Conservation (phyloP, 2,888 invertebrate species). For the Adineta ricciae region DNA sequence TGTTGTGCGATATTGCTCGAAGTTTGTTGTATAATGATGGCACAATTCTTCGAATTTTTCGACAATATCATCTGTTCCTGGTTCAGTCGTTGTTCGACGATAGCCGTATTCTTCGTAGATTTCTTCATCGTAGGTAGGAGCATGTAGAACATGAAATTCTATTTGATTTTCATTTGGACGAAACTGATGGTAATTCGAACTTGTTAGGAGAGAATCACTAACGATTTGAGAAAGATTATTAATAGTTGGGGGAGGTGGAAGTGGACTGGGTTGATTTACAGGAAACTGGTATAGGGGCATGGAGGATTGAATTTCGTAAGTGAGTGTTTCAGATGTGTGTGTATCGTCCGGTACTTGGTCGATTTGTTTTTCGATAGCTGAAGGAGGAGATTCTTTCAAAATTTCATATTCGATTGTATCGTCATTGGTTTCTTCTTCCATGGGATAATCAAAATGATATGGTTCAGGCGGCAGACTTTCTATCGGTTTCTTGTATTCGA, state of each 20-base stretch:
- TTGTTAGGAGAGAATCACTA: neutral
- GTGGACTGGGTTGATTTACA: too few species aligned
- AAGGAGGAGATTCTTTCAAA: neutral
- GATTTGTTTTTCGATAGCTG: neutral
- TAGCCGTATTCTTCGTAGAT: constrained; percentile 16
- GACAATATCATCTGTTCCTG: neutral
- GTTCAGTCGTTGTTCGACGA: constrained; percentile 13
- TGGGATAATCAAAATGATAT: too few species aligned
- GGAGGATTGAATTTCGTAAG: neutral
- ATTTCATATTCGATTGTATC: neutral
- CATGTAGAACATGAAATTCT: neutral
- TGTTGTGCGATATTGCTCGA: neutral
- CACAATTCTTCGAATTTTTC: constrained; percentile 6
- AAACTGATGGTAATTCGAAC: neutral
- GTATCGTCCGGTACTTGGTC: neutral
- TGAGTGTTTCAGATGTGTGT: neutral
- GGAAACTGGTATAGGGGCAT: too few species aligned
- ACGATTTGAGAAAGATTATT: neutral
- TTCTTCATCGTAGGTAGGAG: neutral
- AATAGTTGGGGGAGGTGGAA: neutral
- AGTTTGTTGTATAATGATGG: neutral
- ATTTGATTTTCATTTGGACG: neutral
- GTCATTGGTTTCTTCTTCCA: too few species aligned
- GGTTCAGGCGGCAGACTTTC: too few species aligned
- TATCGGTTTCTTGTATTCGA: too few species aligned